Conservation (phyloP, 2,113 vertebrate genomes). For the Tachycineta bicolor region DNA sequence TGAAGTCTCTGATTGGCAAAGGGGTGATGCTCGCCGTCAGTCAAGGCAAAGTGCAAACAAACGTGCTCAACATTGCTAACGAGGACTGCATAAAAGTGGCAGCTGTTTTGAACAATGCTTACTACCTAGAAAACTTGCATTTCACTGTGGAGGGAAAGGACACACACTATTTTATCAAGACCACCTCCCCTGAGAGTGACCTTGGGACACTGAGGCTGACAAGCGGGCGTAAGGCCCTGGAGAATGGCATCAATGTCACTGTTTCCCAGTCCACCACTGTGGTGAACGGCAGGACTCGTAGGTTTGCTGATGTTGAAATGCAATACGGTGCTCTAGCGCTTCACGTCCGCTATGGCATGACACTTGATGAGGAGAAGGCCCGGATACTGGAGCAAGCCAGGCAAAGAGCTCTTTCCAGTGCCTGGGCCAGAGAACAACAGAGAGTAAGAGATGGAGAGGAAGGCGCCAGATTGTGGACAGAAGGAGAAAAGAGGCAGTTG, state of each 20-base stretch:
- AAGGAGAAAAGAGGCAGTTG: constrained; percentile 97
- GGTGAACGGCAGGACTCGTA: constrained; percentile 93
- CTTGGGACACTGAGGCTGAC: constrained; percentile 91
- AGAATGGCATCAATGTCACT: constrained; percentile 95
- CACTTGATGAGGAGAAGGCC: constrained; percentile 95
- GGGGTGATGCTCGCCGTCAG: constrained; percentile 96
- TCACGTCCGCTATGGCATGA: constrained; percentile 95
- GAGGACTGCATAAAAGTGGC: constrained; percentile 99
- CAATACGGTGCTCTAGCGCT: constrained; percentile 88
- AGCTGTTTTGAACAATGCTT: constrained; percentile 93
- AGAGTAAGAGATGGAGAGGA: constrained; percentile 93
- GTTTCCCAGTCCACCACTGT: constrained; percentile 97
- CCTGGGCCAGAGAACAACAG: constrained; percentile 94
- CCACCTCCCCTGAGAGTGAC: constrained; percentile 90
- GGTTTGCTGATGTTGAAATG: constrained; percentile 97
- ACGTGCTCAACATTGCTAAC: constrained; percentile 92
- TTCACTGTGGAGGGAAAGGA: constrained; percentile 93
- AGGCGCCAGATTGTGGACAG: constrained; percentile 93
- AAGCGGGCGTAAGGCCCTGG: constrained; percentile 91
- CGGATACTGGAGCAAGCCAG: constrained; percentile 92
- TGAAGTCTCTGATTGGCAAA: constrained; percentile 92
- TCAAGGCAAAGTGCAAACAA: constrained; percentile 93
- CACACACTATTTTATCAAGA: constrained; percentile 97
- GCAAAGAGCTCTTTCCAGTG: constrained; percentile 89
- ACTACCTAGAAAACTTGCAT: constrained; percentile 95